Conservation (phyloP, 2,113 vertebrate genomes). For the Nyctereutes procyonoides region DNA sequence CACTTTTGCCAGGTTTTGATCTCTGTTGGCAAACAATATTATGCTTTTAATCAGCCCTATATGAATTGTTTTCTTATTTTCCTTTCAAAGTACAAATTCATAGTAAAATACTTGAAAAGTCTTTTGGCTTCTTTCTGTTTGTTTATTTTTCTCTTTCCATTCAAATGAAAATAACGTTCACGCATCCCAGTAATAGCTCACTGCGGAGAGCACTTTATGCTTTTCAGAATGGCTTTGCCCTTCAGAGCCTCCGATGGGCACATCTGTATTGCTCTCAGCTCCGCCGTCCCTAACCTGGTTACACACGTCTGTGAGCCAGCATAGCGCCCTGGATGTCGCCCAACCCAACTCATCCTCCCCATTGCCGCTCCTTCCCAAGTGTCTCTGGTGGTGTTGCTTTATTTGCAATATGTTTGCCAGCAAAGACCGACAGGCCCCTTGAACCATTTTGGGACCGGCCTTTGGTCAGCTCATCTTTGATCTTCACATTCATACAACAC, state of each 20-base stretch:
- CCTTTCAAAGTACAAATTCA: neutral
- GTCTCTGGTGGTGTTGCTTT: neutral
- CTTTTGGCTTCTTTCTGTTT: neutral
- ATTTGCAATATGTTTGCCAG: neutral
- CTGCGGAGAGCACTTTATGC: neutral
- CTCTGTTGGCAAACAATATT: neutral
- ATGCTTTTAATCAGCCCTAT: neutral
- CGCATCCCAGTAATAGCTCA: neutral
- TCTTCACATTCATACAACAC: neutral
- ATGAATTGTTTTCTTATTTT: neutral
- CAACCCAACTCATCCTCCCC: neutral
- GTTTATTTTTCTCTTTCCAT: neutral
- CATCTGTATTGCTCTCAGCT: neutral
- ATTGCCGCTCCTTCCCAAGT: neutral
- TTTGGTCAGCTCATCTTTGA: neutral
- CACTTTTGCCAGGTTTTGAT: neutral
- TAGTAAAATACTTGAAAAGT: neutral
- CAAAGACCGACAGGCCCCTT: neutral
- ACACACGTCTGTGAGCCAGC: fast-evolving
- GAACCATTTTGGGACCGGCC: neutral
- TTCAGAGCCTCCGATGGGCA: neutral
- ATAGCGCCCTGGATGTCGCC: fast-evolving
- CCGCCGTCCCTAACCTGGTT: neutral
- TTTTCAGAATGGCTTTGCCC: neutral
- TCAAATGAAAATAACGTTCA: neutral